These are phyloP conservation scores for Anorthoa munda DNA, from an alignment of 2,888 invertebrate species.

Conservation along the genomic window DNA sequence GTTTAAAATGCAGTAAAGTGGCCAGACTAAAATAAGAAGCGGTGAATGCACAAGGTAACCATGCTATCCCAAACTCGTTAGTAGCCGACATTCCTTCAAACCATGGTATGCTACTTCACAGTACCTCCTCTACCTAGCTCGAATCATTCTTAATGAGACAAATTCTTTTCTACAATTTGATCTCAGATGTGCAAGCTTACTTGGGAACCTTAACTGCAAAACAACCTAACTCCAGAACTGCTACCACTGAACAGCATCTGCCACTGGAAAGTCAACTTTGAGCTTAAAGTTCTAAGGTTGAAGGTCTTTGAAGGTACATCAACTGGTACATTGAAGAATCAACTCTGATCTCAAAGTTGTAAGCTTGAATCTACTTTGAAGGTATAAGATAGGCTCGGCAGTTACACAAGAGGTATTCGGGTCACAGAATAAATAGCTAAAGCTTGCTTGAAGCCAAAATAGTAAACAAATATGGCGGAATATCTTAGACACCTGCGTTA, in stretches of 20 bases:
- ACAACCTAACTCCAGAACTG: background rate
- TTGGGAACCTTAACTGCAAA: background rate
- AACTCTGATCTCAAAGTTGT: background rate
- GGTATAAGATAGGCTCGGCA: conserved; percentile 33
- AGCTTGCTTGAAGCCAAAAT: conserved; percentile 62
- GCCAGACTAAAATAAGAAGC: background rate
- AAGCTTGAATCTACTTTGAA: conserved; percentile 19
- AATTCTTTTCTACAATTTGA: conserved; percentile 65
- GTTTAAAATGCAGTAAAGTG: no score
- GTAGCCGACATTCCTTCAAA: conserved; percentile 33
- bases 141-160: conserved; percentile 54
- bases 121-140: conserved; percentile 4
- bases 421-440: conserved; percentile 73
- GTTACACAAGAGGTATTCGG: conserved; percentile 74
- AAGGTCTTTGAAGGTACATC: background rate
- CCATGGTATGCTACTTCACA: conserved; percentile 12
- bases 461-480: conserved; percentile 55
- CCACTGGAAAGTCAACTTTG: conserved; percentile 11
- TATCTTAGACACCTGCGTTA: conserved; percentile 37
- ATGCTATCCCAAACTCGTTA: conserved; percentile 3
- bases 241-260: no score
- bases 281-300: background rate
- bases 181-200: conserved; percentile 46
- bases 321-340: background rate
- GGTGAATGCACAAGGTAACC: conserved; percentile 22